phyloP scores from a whole-genome alignment of 2,888 invertebrate species.

The Leuctra nigra region DNA sequence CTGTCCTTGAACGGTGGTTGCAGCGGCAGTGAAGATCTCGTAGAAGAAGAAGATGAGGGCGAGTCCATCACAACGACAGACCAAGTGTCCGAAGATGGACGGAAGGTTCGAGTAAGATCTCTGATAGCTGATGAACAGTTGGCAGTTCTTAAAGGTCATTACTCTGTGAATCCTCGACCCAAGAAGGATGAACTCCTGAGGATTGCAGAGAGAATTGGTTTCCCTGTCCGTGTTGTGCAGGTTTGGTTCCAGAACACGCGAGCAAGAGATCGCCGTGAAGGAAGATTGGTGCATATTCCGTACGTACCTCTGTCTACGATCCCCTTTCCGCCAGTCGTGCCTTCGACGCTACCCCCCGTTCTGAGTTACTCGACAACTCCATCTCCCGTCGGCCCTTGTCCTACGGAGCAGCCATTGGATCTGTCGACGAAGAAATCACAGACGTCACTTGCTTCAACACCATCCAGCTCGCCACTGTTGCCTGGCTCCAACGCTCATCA shows the following conservation, averaged over 20 bases:
- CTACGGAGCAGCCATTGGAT: constrained; percentile 77
- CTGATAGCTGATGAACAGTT: constrained; percentile 93
- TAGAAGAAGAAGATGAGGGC: constrained; percentile 34
- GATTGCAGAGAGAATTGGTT: constrained; percentile 71
- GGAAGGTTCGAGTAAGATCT: constrained; percentile 86
- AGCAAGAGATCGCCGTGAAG: constrained; percentile 76
- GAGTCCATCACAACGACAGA: constrained; percentile 31
- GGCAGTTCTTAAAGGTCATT: constrained; percentile 80
- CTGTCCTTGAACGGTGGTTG: constrained; percentile 47
- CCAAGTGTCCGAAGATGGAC: constrained; percentile 47
- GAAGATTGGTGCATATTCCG: constrained; percentile 45
- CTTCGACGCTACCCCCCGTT: constrained; percentile 24
- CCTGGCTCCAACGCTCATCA: constrained; percentile 40
- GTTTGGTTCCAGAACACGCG: constrained; percentile 97
- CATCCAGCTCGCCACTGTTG: constrained; percentile 51
- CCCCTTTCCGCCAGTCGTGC: constrained; percentile 21
- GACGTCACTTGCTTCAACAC: constrained; percentile 49
- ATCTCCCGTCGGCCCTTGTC: not conserved
- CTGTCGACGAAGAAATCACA: constrained; percentile 74
- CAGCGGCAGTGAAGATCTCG: constrained; percentile 49
- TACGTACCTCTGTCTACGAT: constrained; percentile 38
- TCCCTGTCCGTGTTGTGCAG: constrained; percentile 75
- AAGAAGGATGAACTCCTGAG: constrained; percentile 88
- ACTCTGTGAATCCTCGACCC: constrained; percentile 84
- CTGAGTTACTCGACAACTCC: constrained; percentile 13